Base-by-base conservation (phyloP, 2,888 invertebrate species). In the Stenolophus ochropezus region DNA sequence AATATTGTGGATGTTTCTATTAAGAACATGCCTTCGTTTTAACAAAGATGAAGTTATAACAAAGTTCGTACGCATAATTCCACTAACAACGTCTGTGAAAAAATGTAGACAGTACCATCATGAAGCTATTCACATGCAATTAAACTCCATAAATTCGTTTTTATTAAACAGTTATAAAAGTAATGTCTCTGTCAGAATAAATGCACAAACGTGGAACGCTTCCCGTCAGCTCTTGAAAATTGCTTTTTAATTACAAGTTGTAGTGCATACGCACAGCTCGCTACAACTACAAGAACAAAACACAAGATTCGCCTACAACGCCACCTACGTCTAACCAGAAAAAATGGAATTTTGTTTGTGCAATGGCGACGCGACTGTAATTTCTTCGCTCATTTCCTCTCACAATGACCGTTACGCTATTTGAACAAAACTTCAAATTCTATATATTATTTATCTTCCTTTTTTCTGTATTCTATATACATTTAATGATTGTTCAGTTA, bases 191-290 rank as follows among this genome's bases (percentile, higher is more conserved):
- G 47, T 71, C 47, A 71, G 18, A 71, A 49, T 49, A 18, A 61
- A 61, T 27, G n/a, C 14, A 61, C 25, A 25, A 61, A 65, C 65
- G 33, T 69, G 33, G n/a, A 69, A 18, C 33, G 18, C 8, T 71
- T 49, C 16, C 47, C 20, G 42, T 21, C 21, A 23, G 47, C 33
- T 73, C 14, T 18, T 21, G 23, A 49, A 73, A 73, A 73, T 73
- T 49, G 49, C 73, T 21, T 73, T 73, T 73, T 73, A 73, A 73
- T 73, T 73, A 73, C 21, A 73, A 73, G 73, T 73, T 73, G 20
- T 14, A 47, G 23, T 6, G 21, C 18, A 73, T n/a, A 73, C 49
- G 25, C 14, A 69, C 18, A 69, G 11, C 33, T 11, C 33, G 11
- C 33, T 69, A 69, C 4, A 69, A 69, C n/a, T n/a, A 27, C 65